Base-by-base conservation (phyloP, 2,113 vertebrate species). In the Mirza zaza region DNA sequence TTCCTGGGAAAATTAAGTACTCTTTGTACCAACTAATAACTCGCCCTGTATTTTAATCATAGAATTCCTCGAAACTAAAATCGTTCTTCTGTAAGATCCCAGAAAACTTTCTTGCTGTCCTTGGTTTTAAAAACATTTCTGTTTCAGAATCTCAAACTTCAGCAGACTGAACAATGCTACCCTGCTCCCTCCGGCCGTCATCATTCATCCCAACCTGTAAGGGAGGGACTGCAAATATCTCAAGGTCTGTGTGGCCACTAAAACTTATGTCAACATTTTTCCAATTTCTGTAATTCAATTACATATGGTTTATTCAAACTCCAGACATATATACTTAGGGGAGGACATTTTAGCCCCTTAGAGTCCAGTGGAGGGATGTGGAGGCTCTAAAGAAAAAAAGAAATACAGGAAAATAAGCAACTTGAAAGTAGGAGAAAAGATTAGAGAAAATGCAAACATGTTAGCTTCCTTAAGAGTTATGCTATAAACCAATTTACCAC, bases 221-320 rank as follows among this genome's bases (percentile, higher is more conserved):
- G 29, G 6, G 1, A 5, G 3, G 1, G 12, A 20, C 27, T 29
- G 18, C 29, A 90, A 88, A 21, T 63, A 79, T 90, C 67, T 76
- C 77, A 82, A 90, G 80, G 81, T 65, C 50, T 81, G 45, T n/a
- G 59, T 67, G 34, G 77, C 55, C 76, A 87, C 36, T 36, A 36
- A 76, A 88, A 80, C 27, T 90, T 36, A 87, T 14, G 36, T 10
- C 73, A 87, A 75, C 9, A 61, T 15, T 75, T 90, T 88, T 73
- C 55, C 57, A 79, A 36, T 83, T 91, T 90, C 39, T 95, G 6
- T 89, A 90, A 84, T 71, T 95, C 61, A 83, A 21, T 32, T 94
- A 68, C 11, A 63, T 48, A 52, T 29, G 32, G 15, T 73, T 85
- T 76, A 92, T 50, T 94, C 14, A 92, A 90, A 63, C 18, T 87